Conservation (phyloP, 2,113 vertebrate species). For the Corvus hawaiiensis region DNA sequence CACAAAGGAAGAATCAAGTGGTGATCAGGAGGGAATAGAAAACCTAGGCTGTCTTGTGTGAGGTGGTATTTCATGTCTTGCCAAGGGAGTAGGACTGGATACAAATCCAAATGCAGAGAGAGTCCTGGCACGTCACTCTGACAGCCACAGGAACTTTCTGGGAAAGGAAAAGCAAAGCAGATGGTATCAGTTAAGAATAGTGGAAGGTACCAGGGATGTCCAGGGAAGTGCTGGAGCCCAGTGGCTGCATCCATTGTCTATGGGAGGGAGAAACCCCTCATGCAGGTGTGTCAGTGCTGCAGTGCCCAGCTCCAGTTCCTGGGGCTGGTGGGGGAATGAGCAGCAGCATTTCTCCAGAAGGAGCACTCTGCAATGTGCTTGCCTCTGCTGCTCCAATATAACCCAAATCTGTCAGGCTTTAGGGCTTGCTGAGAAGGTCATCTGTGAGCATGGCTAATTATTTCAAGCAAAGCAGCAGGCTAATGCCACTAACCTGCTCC, state of each 20-base stretch:
- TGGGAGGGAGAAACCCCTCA: background rate
- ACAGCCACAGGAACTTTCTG: background rate
- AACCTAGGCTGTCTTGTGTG: background rate
- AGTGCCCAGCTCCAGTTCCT: background rate
- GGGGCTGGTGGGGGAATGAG: background rate
- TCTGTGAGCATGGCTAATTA: constrained; percentile 27
- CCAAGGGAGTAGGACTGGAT: background rate
- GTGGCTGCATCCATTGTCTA: background rate
- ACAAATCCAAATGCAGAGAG: background rate
- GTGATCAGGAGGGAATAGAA: background rate
- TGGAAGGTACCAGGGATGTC: background rate
- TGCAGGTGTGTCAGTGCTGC: background rate
- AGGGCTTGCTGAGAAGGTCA: constrained; percentile 46
- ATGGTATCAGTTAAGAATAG: background rate
- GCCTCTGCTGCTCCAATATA: background rate
- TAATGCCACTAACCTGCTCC: constrained; percentile 22
- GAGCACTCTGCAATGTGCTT: background rate
- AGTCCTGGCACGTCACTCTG: background rate
- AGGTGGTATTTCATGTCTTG: background rate
- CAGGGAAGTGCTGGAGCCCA: background rate
- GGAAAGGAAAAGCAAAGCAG: constrained; percentile 4
- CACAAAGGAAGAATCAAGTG: background rate
- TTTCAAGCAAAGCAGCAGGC: constrained; percentile 46
- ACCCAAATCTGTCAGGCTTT: constrained; percentile 32
- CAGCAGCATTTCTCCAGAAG: background rate